Evolutionary conservation across 2,797 vertebrate genomes (phyloP).

Genomic region (Ctenochaetus hawaiiensis): DNA sequence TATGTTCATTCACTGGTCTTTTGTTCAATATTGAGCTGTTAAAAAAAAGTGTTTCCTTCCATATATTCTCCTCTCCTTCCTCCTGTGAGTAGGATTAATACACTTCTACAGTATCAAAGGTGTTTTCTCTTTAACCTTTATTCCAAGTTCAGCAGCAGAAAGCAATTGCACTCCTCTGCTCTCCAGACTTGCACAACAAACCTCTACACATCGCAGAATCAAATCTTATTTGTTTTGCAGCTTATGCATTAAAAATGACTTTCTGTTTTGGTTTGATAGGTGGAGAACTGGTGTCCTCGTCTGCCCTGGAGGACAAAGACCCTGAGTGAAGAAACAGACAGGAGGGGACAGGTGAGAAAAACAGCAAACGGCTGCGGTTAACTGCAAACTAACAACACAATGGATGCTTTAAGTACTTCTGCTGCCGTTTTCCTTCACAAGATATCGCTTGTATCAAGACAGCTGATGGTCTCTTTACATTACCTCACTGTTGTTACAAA

Average conservation of each 20-base stretch:
- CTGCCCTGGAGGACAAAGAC: conserved; percentile 95
- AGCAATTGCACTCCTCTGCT: not conserved
- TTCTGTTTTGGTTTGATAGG: conserved; percentile 77
- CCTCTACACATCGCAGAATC: too few species aligned
- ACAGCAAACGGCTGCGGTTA: not conserved
- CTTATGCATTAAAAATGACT: too few species aligned
- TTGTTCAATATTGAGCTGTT: too few species aligned
- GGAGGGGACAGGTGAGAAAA: conserved; percentile 88
- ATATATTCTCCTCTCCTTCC: not conserved
- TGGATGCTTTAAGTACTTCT: not conserved
- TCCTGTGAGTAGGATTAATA: not conserved
- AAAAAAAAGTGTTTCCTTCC: not conserved
- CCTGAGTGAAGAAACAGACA: conserved; percentile 90
- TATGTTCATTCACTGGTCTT: not conserved
- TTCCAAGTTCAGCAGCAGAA: not conserved
- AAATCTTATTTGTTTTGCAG: not conserved
- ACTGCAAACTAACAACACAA: conserved; percentile 3
- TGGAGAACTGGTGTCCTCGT: conserved; percentile 99
- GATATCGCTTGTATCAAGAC: not conserved
- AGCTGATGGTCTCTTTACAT: not conserved
- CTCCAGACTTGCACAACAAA: not conserved
- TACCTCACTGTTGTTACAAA: not conserved
- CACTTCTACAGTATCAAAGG: too few species aligned
- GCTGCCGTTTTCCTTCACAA: conserved; percentile 14
- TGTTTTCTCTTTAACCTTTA: not conserved